Evolutionary conservation across 2,888 invertebrate genomes (phyloP).

Genomic region (Hydrotaea cyrtoneurina): DNA sequence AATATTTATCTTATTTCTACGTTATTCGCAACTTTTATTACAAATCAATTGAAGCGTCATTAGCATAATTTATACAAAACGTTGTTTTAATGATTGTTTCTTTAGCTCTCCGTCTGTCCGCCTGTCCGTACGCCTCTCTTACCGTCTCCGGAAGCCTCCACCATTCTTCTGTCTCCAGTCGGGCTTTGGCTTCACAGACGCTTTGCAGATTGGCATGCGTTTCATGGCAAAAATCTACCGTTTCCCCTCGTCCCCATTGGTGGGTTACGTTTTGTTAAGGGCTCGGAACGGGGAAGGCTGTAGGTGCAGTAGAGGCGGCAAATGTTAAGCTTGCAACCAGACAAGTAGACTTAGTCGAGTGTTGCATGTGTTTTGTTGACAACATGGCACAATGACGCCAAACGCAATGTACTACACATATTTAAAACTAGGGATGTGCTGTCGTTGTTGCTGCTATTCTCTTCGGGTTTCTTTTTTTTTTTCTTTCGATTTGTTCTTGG

Average conservation of each 20-base stretch:
- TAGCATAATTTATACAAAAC: constrained; percentile 82
- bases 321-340: constrained; percentile 1
- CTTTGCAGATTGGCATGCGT: constrained; percentile 27
- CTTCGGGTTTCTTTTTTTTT: background rate
- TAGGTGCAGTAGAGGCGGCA: background rate
- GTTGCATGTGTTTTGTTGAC: constrained; percentile 65
- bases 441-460: background rate
- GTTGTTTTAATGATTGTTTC: constrained; percentile 80
- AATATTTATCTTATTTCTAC: constrained; percentile 80
- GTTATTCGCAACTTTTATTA: constrained; percentile 80
- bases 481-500: background rate
- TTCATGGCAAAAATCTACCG: constrained; percentile 18
- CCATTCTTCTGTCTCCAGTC: background rate
- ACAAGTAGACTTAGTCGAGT: constrained; percentile 17
- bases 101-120: constrained; percentile 62
- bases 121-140: background rate
- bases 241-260: background rate
- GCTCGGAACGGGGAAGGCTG: background rate
- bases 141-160: too few relatives aligned
- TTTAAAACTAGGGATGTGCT: constrained; percentile 57
- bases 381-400: constrained; percentile 68
- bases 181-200: background rate
- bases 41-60: constrained; percentile 81
- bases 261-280: background rate
- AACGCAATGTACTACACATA: constrained; percentile 68